Evolutionary conservation across 2,113 vertebrate genomes (phyloP).

Genomic region (Illadopsis cleaveri): DNA sequence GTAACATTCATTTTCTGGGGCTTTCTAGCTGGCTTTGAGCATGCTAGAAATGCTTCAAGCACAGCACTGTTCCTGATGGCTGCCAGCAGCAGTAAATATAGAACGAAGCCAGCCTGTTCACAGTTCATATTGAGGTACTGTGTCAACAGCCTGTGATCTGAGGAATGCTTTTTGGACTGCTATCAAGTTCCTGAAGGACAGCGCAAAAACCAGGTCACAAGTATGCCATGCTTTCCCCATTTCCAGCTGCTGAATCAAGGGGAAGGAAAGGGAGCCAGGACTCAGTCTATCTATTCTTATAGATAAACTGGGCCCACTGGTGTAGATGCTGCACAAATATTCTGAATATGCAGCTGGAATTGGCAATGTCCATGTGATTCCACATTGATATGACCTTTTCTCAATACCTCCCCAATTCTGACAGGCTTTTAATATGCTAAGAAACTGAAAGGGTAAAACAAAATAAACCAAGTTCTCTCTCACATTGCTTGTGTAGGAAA

Average conservation of each 20-base stretch:
- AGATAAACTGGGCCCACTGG: neutral
- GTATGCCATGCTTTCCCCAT: neutral
- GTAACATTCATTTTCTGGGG: constrained; percentile 13
- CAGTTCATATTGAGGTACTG: constrained; percentile 42
- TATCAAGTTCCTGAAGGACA: constrained; percentile 54
- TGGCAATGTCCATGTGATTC: rapidly evolving
- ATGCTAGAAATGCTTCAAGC: neutral
- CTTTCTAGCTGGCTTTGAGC: neutral
- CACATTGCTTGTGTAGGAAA: neutral
- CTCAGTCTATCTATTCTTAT: neutral
- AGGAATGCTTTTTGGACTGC: constrained; percentile 15
- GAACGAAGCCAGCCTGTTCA: neutral
- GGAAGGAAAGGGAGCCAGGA: neutral
- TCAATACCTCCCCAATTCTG: rapidly evolving
- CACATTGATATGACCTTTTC: neutral
- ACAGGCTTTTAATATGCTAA: neutral
- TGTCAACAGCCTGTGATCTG: constrained; percentile 52
- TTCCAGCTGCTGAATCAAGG: constrained; percentile 21
- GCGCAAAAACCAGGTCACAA: constrained; percentile 41
- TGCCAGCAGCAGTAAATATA: constrained; percentile 6
- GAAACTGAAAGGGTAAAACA: neutral
- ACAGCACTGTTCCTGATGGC: neutral
- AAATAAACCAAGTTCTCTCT: neutral
- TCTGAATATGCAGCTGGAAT: neutral
- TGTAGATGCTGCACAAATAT: neutral